Evolutionary conservation across 1,140 invertebrate species (phyloP), one percentile per base, ranked within the genome.

Genomic region (Drosophila miranda): DNA sequence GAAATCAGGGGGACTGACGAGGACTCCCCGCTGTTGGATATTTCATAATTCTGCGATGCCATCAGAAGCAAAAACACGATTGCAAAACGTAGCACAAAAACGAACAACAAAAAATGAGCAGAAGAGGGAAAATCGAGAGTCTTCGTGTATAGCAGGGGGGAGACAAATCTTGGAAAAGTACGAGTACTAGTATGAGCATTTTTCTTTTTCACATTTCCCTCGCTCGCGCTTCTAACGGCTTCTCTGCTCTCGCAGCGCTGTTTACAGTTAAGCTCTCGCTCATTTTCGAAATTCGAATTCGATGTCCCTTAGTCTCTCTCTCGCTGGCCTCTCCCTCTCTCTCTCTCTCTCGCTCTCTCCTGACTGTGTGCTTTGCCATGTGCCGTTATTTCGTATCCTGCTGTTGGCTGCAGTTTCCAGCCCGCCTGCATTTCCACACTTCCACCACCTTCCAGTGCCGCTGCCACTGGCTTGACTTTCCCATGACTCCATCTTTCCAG

Each of bases 11-110:
- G 34, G 34, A 38, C 9, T 38, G 34, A 38, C 34, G 34, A 38
- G 34, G 34, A 38, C 34, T 38, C 34, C 73, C 76, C 81, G 74
- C 64, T 61, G 75, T 64, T 59, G 59, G 64, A 58, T 73, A 75
- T 86, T 86, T 86, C 81, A 86, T 86, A 86, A 86, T 86, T 81
- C 73, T 64, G 54, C 71, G 34, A 38, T 38, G 34, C 34, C 34
- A 38, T 11, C 34, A 38, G 11, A 38, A 60, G 54, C 50, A 67
- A 45, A 57, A 49, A 49, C 52, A 34, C 26, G 51, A 67, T 42
- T 64, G 69, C 55, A 60, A 45, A 75, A 41, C 52, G 43, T 59
- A 56, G 50, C 50, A 52, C 42, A 56, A 41, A 56, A 46, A 52
- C 63, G 41, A 41, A 2, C 8, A 30, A 6, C 2, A 21, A n/a